Base-by-base conservation (phyloP, 2,888 invertebrate genomes). In the Drosophila leonis region DNA sequence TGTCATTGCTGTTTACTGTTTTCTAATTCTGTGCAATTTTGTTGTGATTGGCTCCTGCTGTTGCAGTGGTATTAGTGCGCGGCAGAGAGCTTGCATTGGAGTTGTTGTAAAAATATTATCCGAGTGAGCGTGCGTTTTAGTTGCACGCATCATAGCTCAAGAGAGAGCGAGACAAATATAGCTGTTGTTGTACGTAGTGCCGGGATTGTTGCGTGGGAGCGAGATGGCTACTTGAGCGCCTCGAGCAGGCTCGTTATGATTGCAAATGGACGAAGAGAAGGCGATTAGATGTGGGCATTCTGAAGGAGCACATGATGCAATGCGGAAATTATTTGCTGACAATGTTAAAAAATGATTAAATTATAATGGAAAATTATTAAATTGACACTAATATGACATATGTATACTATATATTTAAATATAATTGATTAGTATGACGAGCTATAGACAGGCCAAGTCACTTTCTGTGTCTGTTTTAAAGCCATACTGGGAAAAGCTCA, bases 111-210 rank as follows among this genome's bases (percentile, higher is more conserved):
- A 7, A 18, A 12, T 49, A 18, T 18, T n/a, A 48, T 15, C 27
- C 46, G 10, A 10, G 48, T n/a, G 48, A 49, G 48, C 31, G n/a
- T 46, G 44, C 44, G 44, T 44, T 13, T 44, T 44, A 46, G 24
- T 9, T n/a, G 2, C 13, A 12, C 44, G 6, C 13, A 2, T 20
- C 1, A 6, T n/a, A n/a, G n/a, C n/a, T n/a, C n/a, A n/a, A n/a
- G n/a, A 5, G n/a, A n/a, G 48, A 49, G 18, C 12, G 31, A 18
- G 31, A 31, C 18, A 31, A 18, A 18, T 6, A 31, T 49, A 31
- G 12, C 3, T 49, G 29, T 12, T 31, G 18, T 8, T 31, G 3
- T 3, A 7, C 10, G 2, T 12, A 7, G n/a, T n/a, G 12, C n/a
- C 12, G 0, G n/a, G n/a, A n/a, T 3, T 12, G 31, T 31, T 31